Evolutionary conservation across 2,888 invertebrate species (phyloP), one percentile per base, ranked within the genome.

Genomic region (Thymelicus sylvestris): DNA sequence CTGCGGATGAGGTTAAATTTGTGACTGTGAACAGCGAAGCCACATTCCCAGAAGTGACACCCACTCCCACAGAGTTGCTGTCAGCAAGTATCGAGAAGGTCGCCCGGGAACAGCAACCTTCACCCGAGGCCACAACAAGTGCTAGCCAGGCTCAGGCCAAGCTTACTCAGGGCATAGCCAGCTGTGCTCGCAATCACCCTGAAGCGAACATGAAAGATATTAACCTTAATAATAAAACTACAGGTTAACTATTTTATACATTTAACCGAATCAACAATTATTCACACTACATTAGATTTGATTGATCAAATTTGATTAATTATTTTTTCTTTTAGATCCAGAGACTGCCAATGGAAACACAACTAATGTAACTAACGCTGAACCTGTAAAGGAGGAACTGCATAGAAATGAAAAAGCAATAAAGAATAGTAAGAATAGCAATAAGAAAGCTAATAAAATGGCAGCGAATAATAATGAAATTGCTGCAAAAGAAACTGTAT

Each of bases 191-290:
- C 74, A 79, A 85, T 84, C 90, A 82, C 80, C 83, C 82, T 86
- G 91, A 91, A 72, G 77, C 81, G 79, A 92, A 88, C 79, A 93
- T 93, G 92, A 93, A 91, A 88, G 93, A 93, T 89, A 87, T 91
- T 80, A 91, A 92, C 79, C 84, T 89, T 74, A 92, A 91, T 74
- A 91, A 82, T 86, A 89, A 89, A 76, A 79, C 86, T 74, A 81
- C 89, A 87, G 93, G 93, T 93, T 79, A 76, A 87, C 86, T 73
- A 60, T 62, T 55, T 73, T 64, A 4, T 72, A 71, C 10, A 15
- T 59, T 13, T 48, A 59, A 44, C 67, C 31, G 5, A 31, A 31
- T 31, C 31, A 31, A 31, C 31, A 31, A 44, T 44, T 12, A 44
- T 44, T 44, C 3, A 57, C 1, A 47, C 60, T 71, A 15, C 12